A percentile compares a stretch with the other conserved stretches of the same genome.
Evolutionary conservation across 37 sponge, comb jelly and placozoan species (phyloP).

Genomic region (Haliclona indistincta): DNA sequence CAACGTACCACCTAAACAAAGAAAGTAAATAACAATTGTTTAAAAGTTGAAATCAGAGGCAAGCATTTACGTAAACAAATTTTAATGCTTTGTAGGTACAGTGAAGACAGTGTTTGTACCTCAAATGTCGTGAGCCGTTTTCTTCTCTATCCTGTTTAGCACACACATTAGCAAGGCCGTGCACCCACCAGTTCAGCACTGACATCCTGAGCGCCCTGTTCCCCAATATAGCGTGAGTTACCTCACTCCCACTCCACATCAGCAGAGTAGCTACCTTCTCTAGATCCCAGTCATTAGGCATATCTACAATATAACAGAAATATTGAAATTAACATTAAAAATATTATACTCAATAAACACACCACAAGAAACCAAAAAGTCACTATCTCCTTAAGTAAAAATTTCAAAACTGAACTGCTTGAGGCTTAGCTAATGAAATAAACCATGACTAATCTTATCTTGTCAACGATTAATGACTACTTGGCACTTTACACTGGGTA

Average conservation of each 20-base stretch:
- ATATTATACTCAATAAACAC: no score
- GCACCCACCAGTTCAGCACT: conserved; percentile 17
- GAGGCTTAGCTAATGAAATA: no score
- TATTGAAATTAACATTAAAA: no score
- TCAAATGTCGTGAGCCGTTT: neutral
- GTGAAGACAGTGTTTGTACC: neutral
- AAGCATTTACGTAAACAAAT: no score
- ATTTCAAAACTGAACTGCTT: no score
- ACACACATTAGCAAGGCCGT: conserved; percentile 34
- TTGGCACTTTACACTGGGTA: no score
- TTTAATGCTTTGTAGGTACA: neutral
- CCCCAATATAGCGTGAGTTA: conserved; percentile 37
- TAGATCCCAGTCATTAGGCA: conserved; percentile 59
- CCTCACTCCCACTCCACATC: conserved; percentile 24
- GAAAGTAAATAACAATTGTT: neutral
- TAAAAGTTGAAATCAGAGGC: neutral
- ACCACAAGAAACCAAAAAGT: no score
- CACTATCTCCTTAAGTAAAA: no score
- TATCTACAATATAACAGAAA: no score
- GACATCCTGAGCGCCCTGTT: conserved; percentile 17
- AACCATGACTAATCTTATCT: no score
- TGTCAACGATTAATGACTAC: no score
- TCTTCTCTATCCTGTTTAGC: neutral
- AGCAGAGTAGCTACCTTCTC: conserved; percentile 57
- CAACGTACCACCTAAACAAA: conserved; percentile 30